Evolutionary conservation across 1,140 invertebrate genomes (phyloP).

Genomic region (Heliconius melpomene): DNA sequence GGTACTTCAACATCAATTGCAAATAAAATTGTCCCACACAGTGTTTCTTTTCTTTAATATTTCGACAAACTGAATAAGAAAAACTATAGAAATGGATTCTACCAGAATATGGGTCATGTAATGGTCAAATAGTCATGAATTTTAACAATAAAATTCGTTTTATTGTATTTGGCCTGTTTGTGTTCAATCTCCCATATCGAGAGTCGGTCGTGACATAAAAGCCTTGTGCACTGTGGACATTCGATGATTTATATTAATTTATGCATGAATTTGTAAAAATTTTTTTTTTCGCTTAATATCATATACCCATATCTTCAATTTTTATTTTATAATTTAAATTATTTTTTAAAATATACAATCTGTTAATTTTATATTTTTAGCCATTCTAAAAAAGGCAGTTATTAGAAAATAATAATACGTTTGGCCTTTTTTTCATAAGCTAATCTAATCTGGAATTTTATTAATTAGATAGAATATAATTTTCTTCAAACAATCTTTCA

Average conservation of each 20-base stretch:
- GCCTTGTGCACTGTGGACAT: conserved; percentile 15
- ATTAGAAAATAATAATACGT: background rate
- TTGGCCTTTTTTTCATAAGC: too few species aligned
- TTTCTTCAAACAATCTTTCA: too few species aligned
- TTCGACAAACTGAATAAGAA: background rate
- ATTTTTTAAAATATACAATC: too few species aligned
- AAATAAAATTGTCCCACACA: too few species aligned
- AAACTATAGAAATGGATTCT: background rate
- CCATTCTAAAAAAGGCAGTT: background rate
- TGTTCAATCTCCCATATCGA: conserved; percentile 42
- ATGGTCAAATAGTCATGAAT: background rate
- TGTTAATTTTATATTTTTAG: too few species aligned
- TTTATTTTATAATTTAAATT: too few species aligned
- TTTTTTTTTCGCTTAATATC: too few species aligned
- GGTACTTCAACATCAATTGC: too few species aligned
- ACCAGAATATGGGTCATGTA: conserved; percentile 8
- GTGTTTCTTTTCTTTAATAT: too few species aligned
- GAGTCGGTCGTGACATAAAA: conserved; percentile 22
- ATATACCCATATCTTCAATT: too few species aligned
- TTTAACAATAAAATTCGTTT: conserved; percentile 18
- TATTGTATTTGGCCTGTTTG: conserved; percentile 24
- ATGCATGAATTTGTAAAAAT: background rate
- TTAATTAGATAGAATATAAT: background rate
- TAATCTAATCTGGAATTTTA: background rate
- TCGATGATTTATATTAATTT: conserved; percentile 18